Conservation (phyloP, 2,797 vertebrate species). For the Tapirus indicus region DNA sequence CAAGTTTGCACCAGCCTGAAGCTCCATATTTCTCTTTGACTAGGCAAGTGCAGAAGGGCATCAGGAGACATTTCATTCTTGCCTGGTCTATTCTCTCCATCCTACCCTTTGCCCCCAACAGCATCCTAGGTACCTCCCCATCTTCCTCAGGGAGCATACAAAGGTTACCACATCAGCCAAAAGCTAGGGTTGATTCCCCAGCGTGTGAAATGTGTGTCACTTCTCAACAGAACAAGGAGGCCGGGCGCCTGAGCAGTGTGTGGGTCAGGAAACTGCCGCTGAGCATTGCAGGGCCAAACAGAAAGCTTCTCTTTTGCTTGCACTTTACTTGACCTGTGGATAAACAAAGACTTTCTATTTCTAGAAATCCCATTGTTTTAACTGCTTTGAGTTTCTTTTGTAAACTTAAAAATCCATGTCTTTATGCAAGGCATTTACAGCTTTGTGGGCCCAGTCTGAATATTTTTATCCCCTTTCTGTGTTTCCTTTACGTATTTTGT, state of each 20-base stretch:
- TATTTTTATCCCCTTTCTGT: not conserved
- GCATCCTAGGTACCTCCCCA: not conserved
- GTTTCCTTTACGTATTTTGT: not conserved
- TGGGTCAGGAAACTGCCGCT: conserved; percentile 8
- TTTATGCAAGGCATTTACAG: conserved; percentile 50
- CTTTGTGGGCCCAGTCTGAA: not conserved
- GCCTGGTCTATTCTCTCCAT: not conserved
- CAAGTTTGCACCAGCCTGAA: not conserved
- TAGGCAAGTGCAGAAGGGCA: not conserved
- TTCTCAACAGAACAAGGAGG: conserved; percentile 54
- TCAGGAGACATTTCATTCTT: not conserved
- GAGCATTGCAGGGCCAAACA: conserved; percentile 42
- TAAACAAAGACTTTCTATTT: conserved; percentile 86
- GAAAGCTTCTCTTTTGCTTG: conserved; percentile 78
- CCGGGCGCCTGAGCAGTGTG: not conserved
- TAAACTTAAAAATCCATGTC: conserved; percentile 67
- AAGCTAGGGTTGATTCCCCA: not conserved
- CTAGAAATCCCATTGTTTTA: conserved; percentile 78
- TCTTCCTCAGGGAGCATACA: not conserved
- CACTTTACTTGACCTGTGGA: conserved; percentile 79
- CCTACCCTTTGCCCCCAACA: not conserved
- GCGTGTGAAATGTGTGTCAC: not conserved
- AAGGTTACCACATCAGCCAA: not conserved
- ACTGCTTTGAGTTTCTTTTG: conserved; percentile 77
- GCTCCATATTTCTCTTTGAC: not conserved